Evolutionary conservation across 2,113 vertebrate genomes (phyloP), one percentile per base, ranked within the genome.

Genomic region (Hiodon alosoides): DNA sequence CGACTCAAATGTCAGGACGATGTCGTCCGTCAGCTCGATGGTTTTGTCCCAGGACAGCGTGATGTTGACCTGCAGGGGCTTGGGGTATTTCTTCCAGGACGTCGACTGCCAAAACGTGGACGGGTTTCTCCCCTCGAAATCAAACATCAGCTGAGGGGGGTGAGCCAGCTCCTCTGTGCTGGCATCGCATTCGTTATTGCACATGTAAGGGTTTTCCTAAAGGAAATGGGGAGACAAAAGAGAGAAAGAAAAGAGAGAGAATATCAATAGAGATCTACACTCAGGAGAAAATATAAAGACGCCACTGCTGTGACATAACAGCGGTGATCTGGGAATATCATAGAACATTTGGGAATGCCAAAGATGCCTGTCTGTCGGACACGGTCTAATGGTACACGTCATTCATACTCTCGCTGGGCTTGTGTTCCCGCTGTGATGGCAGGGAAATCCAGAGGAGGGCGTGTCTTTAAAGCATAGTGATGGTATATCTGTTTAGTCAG

Each of bases 41-140:
- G 93, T 98, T 89, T 99, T 98, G 90, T 95, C 95, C 97, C 97
- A 99, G 57, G 95, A 96, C 65, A 99, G 89, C 0, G 97, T 96
- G 81, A 99, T 94, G 87, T 98, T 98, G 76, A 97, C 94, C 78
- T 94, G 88, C 67, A 99, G 92, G 58, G 97, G 96, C 79, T 94
- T 94, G 4, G 97, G 97, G 78, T 90, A 98, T 71, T 93, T 90
- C 80, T 95, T 95, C 97, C 97, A 99, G 74, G 97, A 97, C 3
- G 94, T 91, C 9, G 95, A 96, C 89, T 99, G 97, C 97, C 97
- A 99, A 78, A 97, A 99, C 0, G 97, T 97, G 79, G 94, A 94
- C 64, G 94, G 96, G 48, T 95, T 93, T 47, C 94, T 92, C 81
- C 93, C 90, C 88, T 99, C 97, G 0, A 93, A 87, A 86, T 99